Percentiles rank a stretch among this genome's conserved stretches.
phyloP scores from a whole-genome alignment of 2,797 vertebrate genomes.

The Poeciliopsis paucimaculata region DNA sequence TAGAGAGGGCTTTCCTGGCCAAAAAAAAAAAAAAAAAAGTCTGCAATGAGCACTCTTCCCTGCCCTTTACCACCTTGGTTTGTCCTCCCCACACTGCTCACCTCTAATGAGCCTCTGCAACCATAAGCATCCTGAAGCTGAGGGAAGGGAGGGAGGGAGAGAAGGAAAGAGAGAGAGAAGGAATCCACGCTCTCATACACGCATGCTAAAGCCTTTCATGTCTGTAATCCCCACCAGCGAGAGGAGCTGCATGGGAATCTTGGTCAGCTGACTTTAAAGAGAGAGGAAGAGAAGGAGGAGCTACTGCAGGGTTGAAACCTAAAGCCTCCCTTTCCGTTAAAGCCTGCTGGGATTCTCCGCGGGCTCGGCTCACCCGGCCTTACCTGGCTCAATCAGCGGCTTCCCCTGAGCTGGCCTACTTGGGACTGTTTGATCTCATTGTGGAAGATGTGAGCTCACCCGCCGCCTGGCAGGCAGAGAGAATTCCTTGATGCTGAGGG shows the following conservation, averaged over 20 bases:
- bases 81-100: conserved; percentile 25
- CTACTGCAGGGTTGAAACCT: conserved; percentile 38
- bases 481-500: conserved; percentile 73
- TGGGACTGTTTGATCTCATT: conserved; percentile 79
- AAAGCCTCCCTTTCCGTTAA: conserved; percentile 33
- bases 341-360: conserved; percentile 73
- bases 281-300: conserved; percentile 40
- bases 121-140: conserved; percentile 29
- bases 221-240: conserved; percentile 52
- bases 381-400: conserved; percentile 70
- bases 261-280: conserved; percentile 70
- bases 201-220: conserved; percentile 54
- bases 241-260: conserved; percentile 72
- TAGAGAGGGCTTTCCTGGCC: conserved; percentile 23
- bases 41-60: background rate
- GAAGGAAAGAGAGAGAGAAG: background rate
- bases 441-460: conserved; percentile 67
- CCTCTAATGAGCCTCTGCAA: conserved; percentile 49
- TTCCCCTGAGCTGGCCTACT: conserved; percentile 75
- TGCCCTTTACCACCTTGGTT: conserved; percentile 28
- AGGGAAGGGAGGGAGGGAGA: background rate
- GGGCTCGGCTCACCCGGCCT: conserved; percentile 68
- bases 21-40: conserved; percentile 13
- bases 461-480: conserved; percentile 66
- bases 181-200: conserved; percentile 34